Percentiles rank a stretch among this genome's conserved stretches.
phyloP scores from a whole-genome alignment of 2,113 vertebrate genomes.

The Misgurnus mizolepis region DNA sequence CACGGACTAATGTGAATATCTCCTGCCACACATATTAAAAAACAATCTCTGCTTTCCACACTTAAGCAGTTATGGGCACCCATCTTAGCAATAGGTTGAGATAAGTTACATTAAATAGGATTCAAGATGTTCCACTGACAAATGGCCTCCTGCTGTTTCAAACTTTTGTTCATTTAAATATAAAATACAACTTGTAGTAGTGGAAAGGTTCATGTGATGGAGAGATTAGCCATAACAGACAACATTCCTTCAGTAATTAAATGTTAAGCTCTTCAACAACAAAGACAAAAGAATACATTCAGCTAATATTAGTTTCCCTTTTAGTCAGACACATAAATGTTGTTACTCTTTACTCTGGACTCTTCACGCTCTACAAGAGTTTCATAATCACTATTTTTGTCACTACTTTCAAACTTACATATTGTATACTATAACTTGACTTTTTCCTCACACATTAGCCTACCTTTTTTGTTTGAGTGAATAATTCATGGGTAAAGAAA shows the following conservation, averaged over 20 bases:
- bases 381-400: slow-evolving; percentile 1
- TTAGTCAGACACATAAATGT: neutral
- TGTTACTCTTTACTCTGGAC: neutral
- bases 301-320: slow-evolving; percentile 17
- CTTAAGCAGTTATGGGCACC: slow-evolving; percentile 58
- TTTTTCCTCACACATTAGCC: no score
- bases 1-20: slow-evolving; percentile 40
- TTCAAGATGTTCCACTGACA: slow-evolving; percentile 65
- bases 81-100: slow-evolving; percentile 67
- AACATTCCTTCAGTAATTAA: slow-evolving; percentile 6
- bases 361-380: neutral
- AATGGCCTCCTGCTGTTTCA: slow-evolving; percentile 68
- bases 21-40: slow-evolving; percentile 45
- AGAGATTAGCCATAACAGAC: no score
- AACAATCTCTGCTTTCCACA: slow-evolving; percentile 28
- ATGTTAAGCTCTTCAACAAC: slow-evolving; percentile 5
- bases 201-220: slow-evolving; percentile 25
- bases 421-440: no score
- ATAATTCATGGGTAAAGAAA: no score
- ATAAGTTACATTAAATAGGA: slow-evolving; percentile 72
- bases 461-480: no score
- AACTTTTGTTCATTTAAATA: slow-evolving; percentile 63
- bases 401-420: neutral
- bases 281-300: neutral
- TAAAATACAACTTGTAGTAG: slow-evolving; percentile 54